Conservation (phyloP, 2,888 invertebrate genomes). For the Papilio demoleus region DNA sequence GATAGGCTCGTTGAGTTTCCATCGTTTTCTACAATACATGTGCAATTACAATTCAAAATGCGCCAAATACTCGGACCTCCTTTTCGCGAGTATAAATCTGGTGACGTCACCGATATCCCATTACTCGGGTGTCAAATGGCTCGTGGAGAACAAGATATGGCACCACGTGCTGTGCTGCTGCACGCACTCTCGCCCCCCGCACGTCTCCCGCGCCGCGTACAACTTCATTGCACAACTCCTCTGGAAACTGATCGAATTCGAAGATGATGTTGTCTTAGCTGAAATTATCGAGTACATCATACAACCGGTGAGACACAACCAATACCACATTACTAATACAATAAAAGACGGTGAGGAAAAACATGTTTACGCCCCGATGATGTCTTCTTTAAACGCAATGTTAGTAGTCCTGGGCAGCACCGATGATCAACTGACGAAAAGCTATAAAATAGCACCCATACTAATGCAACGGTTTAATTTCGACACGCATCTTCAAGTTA, state of each 20-base stretch:
- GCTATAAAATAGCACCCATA: conserved; percentile 43
- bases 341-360: conserved; percentile 30
- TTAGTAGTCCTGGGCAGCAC: conserved; percentile 10
- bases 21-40: conserved; percentile 36
- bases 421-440: conserved; percentile 3
- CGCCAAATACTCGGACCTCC: conserved; percentile 44
- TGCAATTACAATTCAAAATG: conserved; percentile 35
- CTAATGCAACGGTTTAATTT: conserved; percentile 41
- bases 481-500: conserved; percentile 32
- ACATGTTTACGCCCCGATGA: conserved; percentile 42
- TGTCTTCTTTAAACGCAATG: conserved; percentile 38
- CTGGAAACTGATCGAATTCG: conserved; percentile 79
- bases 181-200: conserved; percentile 87
- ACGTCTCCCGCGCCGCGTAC: conserved; percentile 87
- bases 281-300: conserved; percentile 82
- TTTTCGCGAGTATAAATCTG: conserved; percentile 49
- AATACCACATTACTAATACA: conserved; percentile 7
- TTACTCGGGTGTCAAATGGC: conserved; percentile 85
- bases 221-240: conserved; percentile 85
- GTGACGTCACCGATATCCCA: conserved; percentile 49
- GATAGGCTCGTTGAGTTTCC: conserved; percentile 46
- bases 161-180: conserved; percentile 85
- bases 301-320: conserved; percentile 70
- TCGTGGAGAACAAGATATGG: conserved; percentile 86
- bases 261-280: conserved; percentile 69